These are phyloP conservation scores for Grammomys surdaster DNA, from an alignment of 2,113 vertebrate genomes.

Conservation along the genomic window DNA sequence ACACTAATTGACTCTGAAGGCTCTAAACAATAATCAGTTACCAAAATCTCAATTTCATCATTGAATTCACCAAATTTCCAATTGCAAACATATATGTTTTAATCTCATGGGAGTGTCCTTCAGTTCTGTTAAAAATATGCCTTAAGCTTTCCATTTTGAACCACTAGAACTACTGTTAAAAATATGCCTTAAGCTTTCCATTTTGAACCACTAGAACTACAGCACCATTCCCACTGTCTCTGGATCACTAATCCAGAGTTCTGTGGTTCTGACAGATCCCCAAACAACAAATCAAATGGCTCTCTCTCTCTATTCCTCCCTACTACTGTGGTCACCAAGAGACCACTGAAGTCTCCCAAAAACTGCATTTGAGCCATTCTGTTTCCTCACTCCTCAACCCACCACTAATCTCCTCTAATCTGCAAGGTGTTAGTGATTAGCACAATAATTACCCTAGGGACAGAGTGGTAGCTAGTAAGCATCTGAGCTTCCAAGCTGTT, in stretches of 20 bases:
- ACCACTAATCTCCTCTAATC: conserved; percentile 51
- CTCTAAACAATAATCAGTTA: background rate
- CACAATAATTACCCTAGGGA: conserved; percentile 52
- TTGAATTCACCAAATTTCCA: background rate
- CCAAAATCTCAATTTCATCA: background rate
- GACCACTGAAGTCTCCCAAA: background rate
- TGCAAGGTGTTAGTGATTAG: conserved; percentile 70
- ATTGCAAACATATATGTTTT: background rate
- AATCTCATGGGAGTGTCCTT: background rate
- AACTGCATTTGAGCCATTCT: background rate
- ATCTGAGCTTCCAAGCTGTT: conserved; percentile 64
- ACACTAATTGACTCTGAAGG: background rate
- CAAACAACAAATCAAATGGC: background rate
- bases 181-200: background rate
- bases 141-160: background rate
- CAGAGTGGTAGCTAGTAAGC: conserved; percentile 43
- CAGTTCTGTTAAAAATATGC: background rate
- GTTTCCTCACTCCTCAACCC: background rate
- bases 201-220: background rate
- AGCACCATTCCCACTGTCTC: background rate
- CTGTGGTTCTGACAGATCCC: background rate
- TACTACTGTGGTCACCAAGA: background rate
- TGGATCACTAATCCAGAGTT: background rate
- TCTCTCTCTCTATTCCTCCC: background rate
- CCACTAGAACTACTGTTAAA: background rate